Evolutionary conservation across 2,888 invertebrate species (phyloP).

Genomic region (Branchinecta sandiegonensis): DNA sequence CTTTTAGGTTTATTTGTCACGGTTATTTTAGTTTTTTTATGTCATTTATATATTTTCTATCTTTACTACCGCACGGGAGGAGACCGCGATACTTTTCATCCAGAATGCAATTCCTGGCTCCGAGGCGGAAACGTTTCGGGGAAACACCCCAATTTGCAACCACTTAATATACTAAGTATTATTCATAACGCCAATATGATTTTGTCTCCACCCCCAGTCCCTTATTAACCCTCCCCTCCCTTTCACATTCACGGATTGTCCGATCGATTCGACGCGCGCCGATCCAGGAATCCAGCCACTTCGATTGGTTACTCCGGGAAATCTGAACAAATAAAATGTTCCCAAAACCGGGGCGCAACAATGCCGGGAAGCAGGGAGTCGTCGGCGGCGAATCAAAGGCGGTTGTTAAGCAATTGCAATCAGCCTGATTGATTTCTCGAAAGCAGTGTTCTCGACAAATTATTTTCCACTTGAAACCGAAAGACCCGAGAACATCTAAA

Average conservation of each 20-base stretch:
- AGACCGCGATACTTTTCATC: no score
- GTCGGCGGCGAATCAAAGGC: neutral
- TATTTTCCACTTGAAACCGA: constrained; percentile 10
- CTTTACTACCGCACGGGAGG: no score
- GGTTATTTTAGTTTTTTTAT: no score
- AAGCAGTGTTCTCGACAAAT: constrained; percentile 14
- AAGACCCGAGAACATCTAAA: neutral
- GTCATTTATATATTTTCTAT: no score
- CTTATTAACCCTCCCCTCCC: constrained; percentile 6
- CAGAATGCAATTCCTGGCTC: no score
- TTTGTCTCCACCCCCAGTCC: neutral
- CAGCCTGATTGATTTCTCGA: constrained; percentile 1
- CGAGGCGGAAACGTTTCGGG: no score
- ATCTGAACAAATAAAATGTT: neutral
- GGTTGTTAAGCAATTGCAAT: constrained; percentile 1
- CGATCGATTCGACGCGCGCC: neutral
- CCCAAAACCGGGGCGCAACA: neutral
- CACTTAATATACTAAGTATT: neutral
- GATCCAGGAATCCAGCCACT: neutral
- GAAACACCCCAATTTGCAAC: no score
- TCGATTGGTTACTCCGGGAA: neutral
- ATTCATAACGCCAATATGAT: neutral
- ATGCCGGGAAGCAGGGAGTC: neutral
- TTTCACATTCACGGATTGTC: neutral
- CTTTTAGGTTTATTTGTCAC: no score